A percentile compares a stretch with the other conserved stretches of the same genome.
Evolutionary conservation across 1,140 invertebrate species (phyloP).

Genomic region (Grapholita molesta): DNA sequence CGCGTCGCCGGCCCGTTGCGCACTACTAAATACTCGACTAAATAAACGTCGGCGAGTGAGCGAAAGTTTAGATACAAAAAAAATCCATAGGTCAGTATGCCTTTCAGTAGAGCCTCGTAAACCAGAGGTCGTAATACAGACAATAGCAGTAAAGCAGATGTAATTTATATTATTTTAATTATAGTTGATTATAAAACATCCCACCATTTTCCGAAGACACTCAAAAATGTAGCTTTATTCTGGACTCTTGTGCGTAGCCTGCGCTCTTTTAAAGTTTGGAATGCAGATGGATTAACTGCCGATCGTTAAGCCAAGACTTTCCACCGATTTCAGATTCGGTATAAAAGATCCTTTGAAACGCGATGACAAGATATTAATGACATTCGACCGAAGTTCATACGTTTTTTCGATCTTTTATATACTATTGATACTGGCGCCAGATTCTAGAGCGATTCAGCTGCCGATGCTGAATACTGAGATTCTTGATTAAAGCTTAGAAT

Average conservation of each 20-base stretch:
- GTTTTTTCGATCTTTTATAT: neutral
- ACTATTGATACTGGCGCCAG: neutral
- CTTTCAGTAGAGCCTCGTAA: no score
- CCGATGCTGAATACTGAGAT: neutral
- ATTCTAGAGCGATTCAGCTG: neutral
- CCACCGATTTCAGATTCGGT: neutral
- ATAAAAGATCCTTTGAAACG: neutral
- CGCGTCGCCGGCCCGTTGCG: no score
- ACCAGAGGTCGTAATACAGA: no score
- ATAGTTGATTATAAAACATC: no score
- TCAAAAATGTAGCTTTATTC: no score
- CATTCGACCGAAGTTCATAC: neutral
- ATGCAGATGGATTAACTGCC: neutral
- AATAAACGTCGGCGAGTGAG: no score
- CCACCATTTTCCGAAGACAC: no score
- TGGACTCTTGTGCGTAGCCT: neutral
- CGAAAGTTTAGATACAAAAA: no score
- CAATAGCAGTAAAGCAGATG: no score
- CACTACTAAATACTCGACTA: no score
- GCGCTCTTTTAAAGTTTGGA: neutral
- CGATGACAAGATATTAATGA: constrained; percentile 3
- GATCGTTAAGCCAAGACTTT: neutral
- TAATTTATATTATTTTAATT: no score
- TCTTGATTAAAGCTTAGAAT: neutral
- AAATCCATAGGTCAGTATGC: no score